These are phyloP conservation scores for Agriopis aurantiaria DNA, from an alignment of 2,888 invertebrate genomes.

Conservation along the genomic window DNA sequence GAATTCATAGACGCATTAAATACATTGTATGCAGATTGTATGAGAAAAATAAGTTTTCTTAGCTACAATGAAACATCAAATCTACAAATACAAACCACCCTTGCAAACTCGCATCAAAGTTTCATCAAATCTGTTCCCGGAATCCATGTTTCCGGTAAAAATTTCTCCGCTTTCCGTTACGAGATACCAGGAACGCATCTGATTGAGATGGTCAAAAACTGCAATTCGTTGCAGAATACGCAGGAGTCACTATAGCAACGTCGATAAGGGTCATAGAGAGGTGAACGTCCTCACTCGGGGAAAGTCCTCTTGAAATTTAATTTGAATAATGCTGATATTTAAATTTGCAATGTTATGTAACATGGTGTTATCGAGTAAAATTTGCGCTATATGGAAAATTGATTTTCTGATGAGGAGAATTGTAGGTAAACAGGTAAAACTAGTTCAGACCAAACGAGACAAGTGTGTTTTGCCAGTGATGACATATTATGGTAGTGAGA, in stretches of 20 bases:
- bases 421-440: background rate
- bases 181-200: slow-evolving; percentile 40
- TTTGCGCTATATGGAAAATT: background rate
- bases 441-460: no score
- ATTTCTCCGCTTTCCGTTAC: slow-evolving; percentile 45
- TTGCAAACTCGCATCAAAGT: background rate
- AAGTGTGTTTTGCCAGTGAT: no score
- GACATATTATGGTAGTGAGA: no score
- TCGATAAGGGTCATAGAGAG: slow-evolving; percentile 28
- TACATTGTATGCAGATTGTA: no score
- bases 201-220: slow-evolving; percentile 18
- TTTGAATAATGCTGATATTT: slow-evolving; percentile 5
- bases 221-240: slow-evolving; percentile 33
- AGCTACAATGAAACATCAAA: no score
- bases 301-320: slow-evolving; percentile 7
- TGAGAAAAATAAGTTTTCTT: no score
- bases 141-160: slow-evolving; percentile 46
- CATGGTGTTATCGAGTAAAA: background rate
- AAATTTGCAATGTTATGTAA: background rate
- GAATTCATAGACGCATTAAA: no score
- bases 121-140: slow-evolving; percentile 5
- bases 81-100: no score
- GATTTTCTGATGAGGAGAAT: background rate
- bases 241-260: slow-evolving; percentile 19
- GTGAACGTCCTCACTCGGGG: slow-evolving; percentile 35